These are phyloP conservation scores for Takifugu flavidus DNA, from an alignment of 2,113 vertebrate species.

Conservation along the genomic window DNA sequence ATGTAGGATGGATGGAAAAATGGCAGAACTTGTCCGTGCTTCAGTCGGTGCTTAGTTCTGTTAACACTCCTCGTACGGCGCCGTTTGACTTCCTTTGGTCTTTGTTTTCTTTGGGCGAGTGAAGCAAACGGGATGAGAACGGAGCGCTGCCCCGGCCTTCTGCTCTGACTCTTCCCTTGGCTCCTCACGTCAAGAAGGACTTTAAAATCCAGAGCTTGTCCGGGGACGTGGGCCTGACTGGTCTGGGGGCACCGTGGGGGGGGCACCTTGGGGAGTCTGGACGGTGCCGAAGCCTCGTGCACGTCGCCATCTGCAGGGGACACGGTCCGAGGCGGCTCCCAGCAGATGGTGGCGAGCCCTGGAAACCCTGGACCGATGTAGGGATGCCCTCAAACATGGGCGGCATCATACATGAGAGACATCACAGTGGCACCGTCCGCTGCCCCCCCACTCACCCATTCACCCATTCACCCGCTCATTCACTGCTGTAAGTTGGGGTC, in stretches of 20 bases:
- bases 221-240: slow-evolving; percentile 46
- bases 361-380: slow-evolving; percentile 37
- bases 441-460: slow-evolving; percentile 45
- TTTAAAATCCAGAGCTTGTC: slow-evolving; percentile 36
- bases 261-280: slow-evolving; percentile 12
- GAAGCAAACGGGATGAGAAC: slow-evolving; percentile 48
- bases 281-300: too few relatives aligned
- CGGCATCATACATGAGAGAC: slow-evolving; percentile 37
- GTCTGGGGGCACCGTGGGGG: slow-evolving; percentile 15
- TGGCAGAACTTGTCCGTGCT: slow-evolving; percentile 47
- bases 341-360: slow-evolving; percentile 12
- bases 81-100: slow-evolving; percentile 16
- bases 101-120: slow-evolving; percentile 43
- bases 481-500: slow-evolving; percentile 81
- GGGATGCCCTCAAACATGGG: slow-evolving; percentile 31
- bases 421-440: slow-evolving; percentile 23
- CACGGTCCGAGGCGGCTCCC: too few relatives aligned
- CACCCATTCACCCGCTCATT: slow-evolving; percentile 59
- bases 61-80: slow-evolving; percentile 69
- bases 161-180: slow-evolving; percentile 43
- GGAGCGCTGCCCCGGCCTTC: slow-evolving; percentile 59
- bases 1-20: slow-evolving; percentile 37
- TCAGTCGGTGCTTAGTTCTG: slow-evolving; percentile 47
- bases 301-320: too few relatives aligned
- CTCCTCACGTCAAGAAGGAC: slow-evolving; percentile 39